phyloP scores from a whole-genome alignment of 2,888 invertebrate species.

The Euplagia quadripunctaria region DNA sequence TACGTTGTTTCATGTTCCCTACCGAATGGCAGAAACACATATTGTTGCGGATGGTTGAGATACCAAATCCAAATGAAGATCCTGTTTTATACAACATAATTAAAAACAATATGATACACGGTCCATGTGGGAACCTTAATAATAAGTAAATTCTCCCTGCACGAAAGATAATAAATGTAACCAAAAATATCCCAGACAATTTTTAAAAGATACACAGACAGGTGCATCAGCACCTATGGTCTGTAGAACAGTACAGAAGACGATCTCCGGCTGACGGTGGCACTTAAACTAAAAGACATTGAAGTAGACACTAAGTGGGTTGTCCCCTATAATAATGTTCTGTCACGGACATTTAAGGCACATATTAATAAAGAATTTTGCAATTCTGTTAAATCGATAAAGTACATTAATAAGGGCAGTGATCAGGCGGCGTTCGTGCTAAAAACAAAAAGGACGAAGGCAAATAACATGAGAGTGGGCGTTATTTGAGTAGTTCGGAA shows the following conservation, averaged over 20 bases:
- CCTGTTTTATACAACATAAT: conserved; percentile 16
- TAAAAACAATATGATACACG: conserved; percentile 24
- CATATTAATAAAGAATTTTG: conserved; percentile 40
- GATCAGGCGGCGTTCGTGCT: too few relatives aligned
- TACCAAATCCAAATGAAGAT: conserved; percentile 23
- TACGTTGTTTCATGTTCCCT: too few relatives aligned
- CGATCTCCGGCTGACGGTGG: conserved; percentile 28
- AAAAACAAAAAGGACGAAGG: conserved; percentile 40
- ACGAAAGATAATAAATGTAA: conserved; percentile 56
- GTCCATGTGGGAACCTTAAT: conserved; percentile 30
- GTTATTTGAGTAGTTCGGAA: conserved; percentile 41
- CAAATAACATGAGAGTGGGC: conserved; percentile 37
- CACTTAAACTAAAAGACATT: conserved; percentile 7
- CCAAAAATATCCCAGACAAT: conserved; percentile 57
- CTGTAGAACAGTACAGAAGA: conserved; percentile 11
- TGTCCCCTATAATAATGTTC: conserved; percentile 49
- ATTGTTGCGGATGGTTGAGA: conserved; percentile 13
- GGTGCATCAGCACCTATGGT: conserved; percentile 53
- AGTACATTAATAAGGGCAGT: conserved; percentile 32
- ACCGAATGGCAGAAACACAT: too few relatives aligned
- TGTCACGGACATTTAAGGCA: conserved; percentile 36
- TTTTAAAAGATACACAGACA: conserved; percentile 57
- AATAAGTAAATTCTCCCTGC: conserved; percentile 30
- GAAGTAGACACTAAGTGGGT: conserved; percentile 52
- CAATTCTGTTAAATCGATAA: conserved; percentile 39